Evolutionary conservation across 2,113 vertebrate species (phyloP).

Genomic region (Calyptomena viridis): DNA sequence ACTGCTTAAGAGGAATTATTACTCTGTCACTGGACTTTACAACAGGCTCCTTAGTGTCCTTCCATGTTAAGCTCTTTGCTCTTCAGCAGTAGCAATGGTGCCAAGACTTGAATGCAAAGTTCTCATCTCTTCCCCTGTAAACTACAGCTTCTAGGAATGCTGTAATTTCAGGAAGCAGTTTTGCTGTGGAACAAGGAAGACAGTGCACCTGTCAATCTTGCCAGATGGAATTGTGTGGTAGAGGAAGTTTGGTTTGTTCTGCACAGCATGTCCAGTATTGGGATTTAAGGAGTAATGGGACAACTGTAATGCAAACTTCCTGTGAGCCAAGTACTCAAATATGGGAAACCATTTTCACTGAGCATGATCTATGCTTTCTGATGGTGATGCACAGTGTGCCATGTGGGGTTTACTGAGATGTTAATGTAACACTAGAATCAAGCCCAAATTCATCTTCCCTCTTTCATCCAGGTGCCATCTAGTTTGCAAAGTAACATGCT

Average conservation of each 20-base stretch:
- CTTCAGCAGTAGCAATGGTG: background rate
- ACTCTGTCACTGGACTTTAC: conserved; percentile 18
- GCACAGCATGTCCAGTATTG: background rate
- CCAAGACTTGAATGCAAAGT: background rate
- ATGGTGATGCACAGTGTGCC: background rate
- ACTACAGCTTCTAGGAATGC: background rate
- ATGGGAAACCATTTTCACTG: background rate
- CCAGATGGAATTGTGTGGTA: background rate
- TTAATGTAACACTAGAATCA: background rate
- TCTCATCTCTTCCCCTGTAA: background rate
- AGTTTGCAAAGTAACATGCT: background rate
- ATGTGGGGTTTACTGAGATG: background rate
- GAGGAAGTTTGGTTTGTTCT: background rate
- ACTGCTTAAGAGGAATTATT: conserved; percentile 39
- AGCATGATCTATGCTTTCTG: background rate
- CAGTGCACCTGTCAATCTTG: background rate
- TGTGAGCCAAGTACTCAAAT: background rate
- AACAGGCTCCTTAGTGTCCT: background rate
- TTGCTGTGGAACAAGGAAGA: background rate
- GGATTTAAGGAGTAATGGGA: background rate
- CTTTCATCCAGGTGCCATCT: background rate
- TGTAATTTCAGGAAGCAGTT: background rate
- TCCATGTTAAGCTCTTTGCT: background rate
- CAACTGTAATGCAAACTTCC: background rate
- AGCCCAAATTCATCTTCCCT: background rate